Evolutionary conservation across 2,113 vertebrate species (phyloP).

Genomic region (Rhea pennata): DNA sequence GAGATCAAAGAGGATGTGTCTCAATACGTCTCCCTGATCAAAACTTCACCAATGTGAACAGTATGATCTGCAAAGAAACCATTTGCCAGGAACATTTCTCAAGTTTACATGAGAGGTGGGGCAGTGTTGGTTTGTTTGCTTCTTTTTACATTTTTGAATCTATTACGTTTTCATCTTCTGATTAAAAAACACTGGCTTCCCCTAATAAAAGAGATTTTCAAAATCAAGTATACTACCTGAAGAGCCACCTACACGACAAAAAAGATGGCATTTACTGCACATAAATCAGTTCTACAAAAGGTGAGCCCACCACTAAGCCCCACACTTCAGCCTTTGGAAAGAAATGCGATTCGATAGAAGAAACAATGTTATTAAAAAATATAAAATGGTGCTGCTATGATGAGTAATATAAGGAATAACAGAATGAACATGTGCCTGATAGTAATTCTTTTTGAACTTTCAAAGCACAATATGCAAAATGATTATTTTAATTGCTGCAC

Average conservation of each 20-base stretch:
- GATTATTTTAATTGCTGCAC: constrained; percentile 32
- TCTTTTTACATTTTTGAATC: background rate
- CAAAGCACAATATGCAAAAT: constrained; percentile 37
- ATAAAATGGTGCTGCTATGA: background rate
- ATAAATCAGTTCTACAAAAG: constrained; percentile 4
- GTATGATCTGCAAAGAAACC: background rate
- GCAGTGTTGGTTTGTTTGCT: background rate
- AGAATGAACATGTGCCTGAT: background rate
- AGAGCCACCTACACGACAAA: constrained; percentile 4
- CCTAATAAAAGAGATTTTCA: background rate
- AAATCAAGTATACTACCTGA: background rate
- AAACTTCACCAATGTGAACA: background rate
- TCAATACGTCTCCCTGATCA: background rate
- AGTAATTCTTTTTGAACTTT: constrained; percentile 2
- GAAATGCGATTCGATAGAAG: background rate
- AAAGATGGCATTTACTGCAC: background rate
- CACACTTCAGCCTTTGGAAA: background rate
- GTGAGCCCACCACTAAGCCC: constrained; percentile 10
- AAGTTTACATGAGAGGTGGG: background rate
- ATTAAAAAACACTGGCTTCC: background rate
- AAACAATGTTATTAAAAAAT: constrained; percentile 16
- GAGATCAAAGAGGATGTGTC: background rate
- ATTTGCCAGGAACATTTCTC: background rate
- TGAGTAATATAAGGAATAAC: constrained; percentile 10
- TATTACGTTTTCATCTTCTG: background rate